These are phyloP conservation scores for Notothenia rossii DNA, from an alignment of 2,113 vertebrate species.

Conservation along the genomic window DNA sequence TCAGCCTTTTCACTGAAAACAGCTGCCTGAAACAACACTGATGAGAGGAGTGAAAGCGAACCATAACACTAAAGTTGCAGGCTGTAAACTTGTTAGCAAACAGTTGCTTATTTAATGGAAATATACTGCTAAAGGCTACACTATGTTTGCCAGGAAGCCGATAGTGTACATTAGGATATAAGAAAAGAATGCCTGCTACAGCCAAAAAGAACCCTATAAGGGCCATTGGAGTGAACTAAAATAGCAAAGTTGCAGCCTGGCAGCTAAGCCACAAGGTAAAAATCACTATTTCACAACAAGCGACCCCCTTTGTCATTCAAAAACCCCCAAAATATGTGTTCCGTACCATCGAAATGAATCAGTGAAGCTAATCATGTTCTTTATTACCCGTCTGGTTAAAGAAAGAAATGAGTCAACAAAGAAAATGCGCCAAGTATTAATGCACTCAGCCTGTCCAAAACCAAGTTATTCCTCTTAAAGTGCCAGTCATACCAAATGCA, in stretches of 20 bases:
- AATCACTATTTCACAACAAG: too few species aligned
- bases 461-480: conserved; percentile 43
- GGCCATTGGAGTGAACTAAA: conserved; percentile 1
- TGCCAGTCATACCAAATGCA: conserved; percentile 53
- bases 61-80: neutral
- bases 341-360: conserved; percentile 29
- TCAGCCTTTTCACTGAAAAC: neutral
- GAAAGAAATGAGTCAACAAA: conserved; percentile 21
- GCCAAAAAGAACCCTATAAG: neutral
- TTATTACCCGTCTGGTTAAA: neutral
- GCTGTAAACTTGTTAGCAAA: neutral
- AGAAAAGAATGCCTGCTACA: neutral
- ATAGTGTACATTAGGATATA: neutral
- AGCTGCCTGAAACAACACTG: neutral
- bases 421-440: conserved; percentile 20
- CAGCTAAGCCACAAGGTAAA: too few species aligned
- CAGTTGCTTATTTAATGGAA: conserved; percentile 1
- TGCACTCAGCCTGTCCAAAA: conserved; percentile 44
- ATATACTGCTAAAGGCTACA: neutral
- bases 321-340: neutral
- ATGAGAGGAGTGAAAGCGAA: neutral
- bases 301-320: too few species aligned
- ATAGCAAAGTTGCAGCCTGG: neutral
- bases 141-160: neutral
- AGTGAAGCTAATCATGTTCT: conserved; percentile 20